Evolutionary conservation across 1,140 invertebrate species (phyloP).

Genomic region (Manduca sexta): DNA sequence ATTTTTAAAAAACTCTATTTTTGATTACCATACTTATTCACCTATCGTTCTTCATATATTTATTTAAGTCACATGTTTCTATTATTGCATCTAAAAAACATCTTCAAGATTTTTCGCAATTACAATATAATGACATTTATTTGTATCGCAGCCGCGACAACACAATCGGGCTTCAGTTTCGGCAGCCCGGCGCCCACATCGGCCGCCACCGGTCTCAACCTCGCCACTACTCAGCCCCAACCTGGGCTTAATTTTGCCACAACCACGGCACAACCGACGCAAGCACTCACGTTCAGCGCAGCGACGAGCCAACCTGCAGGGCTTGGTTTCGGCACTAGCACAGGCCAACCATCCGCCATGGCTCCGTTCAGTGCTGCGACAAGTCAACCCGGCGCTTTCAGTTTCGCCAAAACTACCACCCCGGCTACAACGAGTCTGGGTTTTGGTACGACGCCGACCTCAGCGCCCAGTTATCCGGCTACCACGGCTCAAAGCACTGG

Average conservation of each 20-base stretch:
- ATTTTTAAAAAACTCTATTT: too few relatives aligned
- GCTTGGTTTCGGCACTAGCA: not conserved
- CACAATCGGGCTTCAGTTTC: slow-evolving; percentile 7
- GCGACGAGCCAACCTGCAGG: slow-evolving; percentile 1
- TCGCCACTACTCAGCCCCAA: not conserved
- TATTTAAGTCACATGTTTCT: too few relatives aligned
- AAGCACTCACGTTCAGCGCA: slow-evolving; percentile 11
- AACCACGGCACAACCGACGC: not conserved
- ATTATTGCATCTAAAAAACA: too few relatives aligned
- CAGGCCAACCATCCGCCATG: not conserved
- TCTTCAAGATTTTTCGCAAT: too few relatives aligned
- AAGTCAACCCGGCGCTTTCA: not conserved
- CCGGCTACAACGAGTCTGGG: not conserved
- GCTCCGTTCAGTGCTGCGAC: not conserved
- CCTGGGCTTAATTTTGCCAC: slow-evolving; percentile 4
- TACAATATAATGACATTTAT: too few relatives aligned
- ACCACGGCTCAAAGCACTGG: not conserved
- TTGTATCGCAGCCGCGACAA: not conserved
- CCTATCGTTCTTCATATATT: too few relatives aligned
- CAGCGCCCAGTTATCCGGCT: not conserved
- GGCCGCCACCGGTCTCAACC: not conserved
- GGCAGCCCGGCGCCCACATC: not conserved
- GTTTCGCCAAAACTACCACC: not conserved
- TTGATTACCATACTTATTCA: too few relatives aligned
- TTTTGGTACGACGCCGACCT: too few relatives aligned